Evolutionary conservation across 2,888 invertebrate species (phyloP).

Genomic region (Hemithea aestivaria): DNA sequence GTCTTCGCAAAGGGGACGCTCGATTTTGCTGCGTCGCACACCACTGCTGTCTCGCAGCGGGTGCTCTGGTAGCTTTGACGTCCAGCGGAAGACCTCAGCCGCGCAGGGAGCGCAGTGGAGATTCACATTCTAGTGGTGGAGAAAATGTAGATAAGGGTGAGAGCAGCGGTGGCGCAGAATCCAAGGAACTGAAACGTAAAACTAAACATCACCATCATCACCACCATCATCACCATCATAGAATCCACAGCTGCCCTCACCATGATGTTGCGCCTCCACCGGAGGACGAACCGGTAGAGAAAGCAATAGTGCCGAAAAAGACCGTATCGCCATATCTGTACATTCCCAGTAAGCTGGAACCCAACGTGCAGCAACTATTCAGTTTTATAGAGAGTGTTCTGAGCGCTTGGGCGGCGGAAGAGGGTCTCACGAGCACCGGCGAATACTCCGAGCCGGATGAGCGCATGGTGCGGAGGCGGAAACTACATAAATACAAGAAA

Average conservation of each 20-base stretch:
- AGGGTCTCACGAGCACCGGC: slow-evolving; percentile 84
- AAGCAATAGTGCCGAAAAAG: slow-evolving; percentile 59
- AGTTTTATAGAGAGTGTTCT: slow-evolving; percentile 89
- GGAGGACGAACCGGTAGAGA: slow-evolving; percentile 60
- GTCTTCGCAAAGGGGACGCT: slow-evolving; percentile 61
- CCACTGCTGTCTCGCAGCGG: slow-evolving; percentile 71
- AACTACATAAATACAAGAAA: slow-evolving; percentile 80
- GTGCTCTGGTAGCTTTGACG: slow-evolving; percentile 59
- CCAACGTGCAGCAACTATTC: slow-evolving; percentile 89
- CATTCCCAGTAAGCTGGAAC: slow-evolving; percentile 81
- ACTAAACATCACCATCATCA: slow-evolving; percentile 60
- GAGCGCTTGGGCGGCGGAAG: slow-evolving; percentile 88
- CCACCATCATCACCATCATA: slow-evolving; percentile 68
- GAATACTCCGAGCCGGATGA: slow-evolving; percentile 87
- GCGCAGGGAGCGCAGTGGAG: slow-evolving; percentile 63
- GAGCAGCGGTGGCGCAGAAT: slow-evolving; percentile 41
- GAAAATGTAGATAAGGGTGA: slow-evolving; percentile 66
- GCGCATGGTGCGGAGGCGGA: slow-evolving; percentile 80
- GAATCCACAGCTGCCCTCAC: slow-evolving; percentile 66
- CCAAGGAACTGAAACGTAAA: slow-evolving; percentile 57
- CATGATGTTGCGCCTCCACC: slow-evolving; percentile 61
- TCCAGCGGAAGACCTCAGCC: slow-evolving; percentile 59
- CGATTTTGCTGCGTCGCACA: slow-evolving; percentile 73
- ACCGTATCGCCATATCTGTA: slow-evolving; percentile 74
- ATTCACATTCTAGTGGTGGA: slow-evolving; percentile 73